Conservation (phyloP, 2,888 invertebrate species). For the Sinodicranocentrus sp. region DNA sequence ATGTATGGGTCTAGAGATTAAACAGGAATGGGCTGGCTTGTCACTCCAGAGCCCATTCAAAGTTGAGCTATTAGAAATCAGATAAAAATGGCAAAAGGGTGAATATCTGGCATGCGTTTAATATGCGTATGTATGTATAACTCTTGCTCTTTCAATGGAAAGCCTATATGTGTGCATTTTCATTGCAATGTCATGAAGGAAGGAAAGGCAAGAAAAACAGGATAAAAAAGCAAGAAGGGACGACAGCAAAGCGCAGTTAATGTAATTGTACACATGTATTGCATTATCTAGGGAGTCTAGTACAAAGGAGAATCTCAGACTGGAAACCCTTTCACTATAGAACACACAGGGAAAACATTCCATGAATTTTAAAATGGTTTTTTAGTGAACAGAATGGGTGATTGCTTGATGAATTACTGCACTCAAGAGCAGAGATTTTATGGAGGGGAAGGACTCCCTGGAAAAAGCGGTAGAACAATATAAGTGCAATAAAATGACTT, state of each 20-base stretch:
- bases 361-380: slow-evolving; percentile 16
- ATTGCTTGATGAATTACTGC: background rate
- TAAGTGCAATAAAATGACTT: too few species aligned
- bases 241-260: background rate
- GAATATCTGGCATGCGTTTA: slow-evolving; percentile 50
- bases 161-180: background rate
- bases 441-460: too few species aligned
- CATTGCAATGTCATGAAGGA: background rate
- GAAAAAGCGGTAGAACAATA: too few species aligned
- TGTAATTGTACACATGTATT: too few species aligned
- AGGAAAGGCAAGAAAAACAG: background rate
- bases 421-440: too few species aligned
- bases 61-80: slow-evolving; percentile 61
- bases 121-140: slow-evolving; percentile 27
- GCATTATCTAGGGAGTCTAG: too few species aligned
- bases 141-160: too few species aligned
- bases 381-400: background rate
- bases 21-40: slow-evolving; percentile 35
- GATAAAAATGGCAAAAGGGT: slow-evolving; percentile 64
- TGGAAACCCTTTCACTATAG: background rate
- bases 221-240: background rate
- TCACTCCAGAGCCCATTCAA: slow-evolving; percentile 50
- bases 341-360: background rate
- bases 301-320: too few species aligned
- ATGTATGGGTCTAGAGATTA: slow-evolving; percentile 34